Conservation (phyloP, 2,797 vertebrate species). For the Poecilia velifera region DNA sequence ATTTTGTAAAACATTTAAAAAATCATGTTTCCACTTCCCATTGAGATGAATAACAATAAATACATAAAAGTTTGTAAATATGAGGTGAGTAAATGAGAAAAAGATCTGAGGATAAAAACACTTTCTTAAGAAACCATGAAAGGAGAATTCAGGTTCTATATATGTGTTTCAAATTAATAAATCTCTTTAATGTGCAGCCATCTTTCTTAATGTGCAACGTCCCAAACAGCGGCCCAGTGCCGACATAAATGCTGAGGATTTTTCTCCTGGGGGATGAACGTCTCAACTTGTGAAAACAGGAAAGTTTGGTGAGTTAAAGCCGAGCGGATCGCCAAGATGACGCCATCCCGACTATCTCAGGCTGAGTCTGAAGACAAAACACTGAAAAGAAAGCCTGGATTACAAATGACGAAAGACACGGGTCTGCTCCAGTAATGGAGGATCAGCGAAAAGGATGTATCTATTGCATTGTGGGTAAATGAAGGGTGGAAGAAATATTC, state of each 20-base stretch:
- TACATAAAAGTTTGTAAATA: background rate
- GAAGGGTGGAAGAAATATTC: constrained; percentile 8
- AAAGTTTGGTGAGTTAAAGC: constrained; percentile 8
- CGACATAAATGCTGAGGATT: background rate
- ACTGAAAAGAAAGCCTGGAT: constrained; percentile 17
- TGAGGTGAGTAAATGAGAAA: background rate
- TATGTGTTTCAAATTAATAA: background rate
- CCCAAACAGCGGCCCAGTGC: background rate
- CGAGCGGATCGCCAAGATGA: constrained; percentile 13
- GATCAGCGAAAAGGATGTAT: constrained; percentile 15
- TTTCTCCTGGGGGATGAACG: background rate
- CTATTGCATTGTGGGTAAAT: constrained; percentile 1
- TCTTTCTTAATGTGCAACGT: background rate
- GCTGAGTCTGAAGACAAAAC: constrained; percentile 1
- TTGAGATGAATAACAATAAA: background rate
- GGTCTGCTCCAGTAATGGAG: constrained; percentile 11
- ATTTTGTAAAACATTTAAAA: background rate
- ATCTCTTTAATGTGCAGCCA: background rate
- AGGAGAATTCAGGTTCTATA: background rate
- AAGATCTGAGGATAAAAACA: background rate
- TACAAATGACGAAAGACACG: constrained; percentile 7
- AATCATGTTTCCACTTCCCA: background rate
- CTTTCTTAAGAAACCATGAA: background rate
- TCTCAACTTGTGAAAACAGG: constrained; percentile 14
- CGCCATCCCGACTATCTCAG: constrained; percentile 9